Percentiles rank a stretch among this genome's conserved stretches.
phyloP scores from a whole-genome alignment of 1,140 invertebrate species.

The Dendroctonus ponderosae region DNA sequence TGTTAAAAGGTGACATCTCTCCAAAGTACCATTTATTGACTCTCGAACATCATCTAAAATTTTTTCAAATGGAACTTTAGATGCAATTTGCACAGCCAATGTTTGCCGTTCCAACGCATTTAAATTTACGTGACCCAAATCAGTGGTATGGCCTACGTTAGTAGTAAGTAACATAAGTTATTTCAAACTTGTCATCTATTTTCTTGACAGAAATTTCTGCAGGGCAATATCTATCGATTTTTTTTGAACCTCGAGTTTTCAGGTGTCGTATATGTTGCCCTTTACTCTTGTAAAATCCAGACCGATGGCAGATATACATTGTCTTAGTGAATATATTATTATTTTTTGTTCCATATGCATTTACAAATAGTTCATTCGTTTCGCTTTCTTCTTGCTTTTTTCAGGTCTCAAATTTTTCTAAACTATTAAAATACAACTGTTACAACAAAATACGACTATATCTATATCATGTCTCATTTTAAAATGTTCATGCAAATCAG shows the following conservation, averaged over 20 bases:
- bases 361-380: too few relatives aligned
- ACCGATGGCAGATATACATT: slow-evolving; percentile 16
- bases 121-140: slow-evolving; percentile 17
- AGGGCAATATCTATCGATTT: slow-evolving; percentile 25
- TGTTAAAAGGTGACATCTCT: slow-evolving; percentile 6
- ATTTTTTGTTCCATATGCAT: too few relatives aligned
- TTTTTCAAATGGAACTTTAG: slow-evolving; percentile 8
- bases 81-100: slow-evolving; percentile 2
- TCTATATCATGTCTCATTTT: too few relatives aligned
- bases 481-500: too few relatives aligned
- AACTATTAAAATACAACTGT: too few relatives aligned
- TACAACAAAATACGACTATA: too few relatives aligned
- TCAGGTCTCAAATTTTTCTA: too few relatives aligned
- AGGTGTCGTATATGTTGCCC: slow-evolving; percentile 11
- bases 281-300: slow-evolving; percentile 16
- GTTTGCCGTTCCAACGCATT: neutral
- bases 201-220: slow-evolving; percentile 4
- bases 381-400: too few relatives aligned
- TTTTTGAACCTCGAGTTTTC: slow-evolving; percentile 24
- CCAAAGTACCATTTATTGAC: neutral
- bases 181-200: neutral
- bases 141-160: slow-evolving; percentile 23
- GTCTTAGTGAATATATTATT: slow-evolving; percentile 8
- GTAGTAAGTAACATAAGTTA: slow-evolving; percentile 2
- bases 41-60: slow-evolving; percentile 19